Conservation (phyloP, 2,797 vertebrate species). For the Crenuchus spilurus region DNA sequence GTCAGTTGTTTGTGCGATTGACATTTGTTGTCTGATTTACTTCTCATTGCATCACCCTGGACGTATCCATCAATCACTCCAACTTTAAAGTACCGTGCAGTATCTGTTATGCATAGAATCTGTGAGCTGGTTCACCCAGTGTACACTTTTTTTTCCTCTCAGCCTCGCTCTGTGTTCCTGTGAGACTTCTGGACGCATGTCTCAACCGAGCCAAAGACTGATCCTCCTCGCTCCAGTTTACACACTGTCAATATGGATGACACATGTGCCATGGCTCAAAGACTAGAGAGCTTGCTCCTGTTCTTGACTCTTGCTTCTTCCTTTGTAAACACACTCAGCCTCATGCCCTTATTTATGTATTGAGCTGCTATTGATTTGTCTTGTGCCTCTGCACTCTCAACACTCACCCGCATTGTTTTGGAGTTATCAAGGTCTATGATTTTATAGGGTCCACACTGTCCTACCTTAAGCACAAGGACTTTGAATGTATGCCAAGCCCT, state of each 20-base stretch:
- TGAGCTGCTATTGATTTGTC: constrained; percentile 46
- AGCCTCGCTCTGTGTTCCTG: background rate
- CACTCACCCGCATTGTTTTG: constrained; percentile 35
- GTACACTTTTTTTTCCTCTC: background rate
- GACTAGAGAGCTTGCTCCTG: constrained; percentile 22
- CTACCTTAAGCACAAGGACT: constrained; percentile 20
- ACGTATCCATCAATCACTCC: background rate
- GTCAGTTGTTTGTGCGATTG: constrained; percentile 4
- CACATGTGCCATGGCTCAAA: constrained; percentile 19
- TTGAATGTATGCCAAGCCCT: constrained; percentile 12
- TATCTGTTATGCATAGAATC: background rate
- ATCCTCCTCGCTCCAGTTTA: constrained; percentile 43
- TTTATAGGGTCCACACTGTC: constrained; percentile 21
- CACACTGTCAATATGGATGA: constrained; percentile 39
- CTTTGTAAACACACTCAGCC: constrained; percentile 46
- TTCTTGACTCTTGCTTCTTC: constrained; percentile 36
- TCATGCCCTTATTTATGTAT: constrained; percentile 53
- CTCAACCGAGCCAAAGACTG: constrained; percentile 7
- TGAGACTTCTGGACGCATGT: constrained; percentile 7
- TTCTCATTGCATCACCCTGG: constrained; percentile 33
- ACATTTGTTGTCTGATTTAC: constrained; percentile 40
- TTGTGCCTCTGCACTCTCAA: constrained; percentile 36
- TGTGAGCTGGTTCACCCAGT: background rate
- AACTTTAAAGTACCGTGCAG: constrained; percentile 14
- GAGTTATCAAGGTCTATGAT: constrained; percentile 36